Conservation (phyloP, 1,140 invertebrate species). For the Spodoptera litura region DNA sequence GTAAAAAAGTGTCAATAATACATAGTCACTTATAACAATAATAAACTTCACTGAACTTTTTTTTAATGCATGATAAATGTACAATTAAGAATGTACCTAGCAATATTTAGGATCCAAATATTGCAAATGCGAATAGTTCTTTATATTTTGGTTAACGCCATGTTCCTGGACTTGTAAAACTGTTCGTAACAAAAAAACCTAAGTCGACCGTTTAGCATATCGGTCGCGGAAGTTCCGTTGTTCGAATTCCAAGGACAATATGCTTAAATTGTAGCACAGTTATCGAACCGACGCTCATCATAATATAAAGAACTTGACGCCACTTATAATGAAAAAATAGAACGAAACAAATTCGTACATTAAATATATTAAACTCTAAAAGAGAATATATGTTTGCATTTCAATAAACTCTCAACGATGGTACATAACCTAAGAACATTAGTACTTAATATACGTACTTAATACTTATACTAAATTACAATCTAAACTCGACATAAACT, state of each 20-base stretch:
- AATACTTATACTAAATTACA: slow-evolving; percentile 41
- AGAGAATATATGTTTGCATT: slow-evolving; percentile 18
- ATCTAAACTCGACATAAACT: slow-evolving; percentile 39
- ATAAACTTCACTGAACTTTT: not conserved
- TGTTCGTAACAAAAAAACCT: no score
- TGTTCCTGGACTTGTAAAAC: not conserved
- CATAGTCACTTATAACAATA: slow-evolving; percentile 10
- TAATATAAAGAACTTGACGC: slow-evolving; percentile 22
- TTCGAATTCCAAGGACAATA: slow-evolving; percentile 3
- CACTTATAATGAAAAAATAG: slow-evolving; percentile 6
- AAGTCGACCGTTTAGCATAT: not conserved
- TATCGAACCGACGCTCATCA: slow-evolving; percentile 15
- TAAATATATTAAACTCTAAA: slow-evolving; percentile 39
- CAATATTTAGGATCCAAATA: slow-evolving; percentile 13
- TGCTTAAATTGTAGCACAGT: not conserved
- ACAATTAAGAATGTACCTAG: slow-evolving; percentile 21
- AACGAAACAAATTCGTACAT: slow-evolving; percentile 5
- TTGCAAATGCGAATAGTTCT: not conserved
- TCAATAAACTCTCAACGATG: slow-evolving; percentile 24
- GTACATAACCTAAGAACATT: slow-evolving; percentile 31
- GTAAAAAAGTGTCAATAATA: slow-evolving; percentile 25
- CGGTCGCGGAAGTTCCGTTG: not conserved
- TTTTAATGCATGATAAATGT: slow-evolving; percentile 35
- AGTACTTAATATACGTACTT: slow-evolving; percentile 15
- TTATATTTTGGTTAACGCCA: slow-evolving; percentile 16